Evolutionary conservation across 2,888 invertebrate species (phyloP).

Genomic region (Mesorhabditis belari): DNA sequence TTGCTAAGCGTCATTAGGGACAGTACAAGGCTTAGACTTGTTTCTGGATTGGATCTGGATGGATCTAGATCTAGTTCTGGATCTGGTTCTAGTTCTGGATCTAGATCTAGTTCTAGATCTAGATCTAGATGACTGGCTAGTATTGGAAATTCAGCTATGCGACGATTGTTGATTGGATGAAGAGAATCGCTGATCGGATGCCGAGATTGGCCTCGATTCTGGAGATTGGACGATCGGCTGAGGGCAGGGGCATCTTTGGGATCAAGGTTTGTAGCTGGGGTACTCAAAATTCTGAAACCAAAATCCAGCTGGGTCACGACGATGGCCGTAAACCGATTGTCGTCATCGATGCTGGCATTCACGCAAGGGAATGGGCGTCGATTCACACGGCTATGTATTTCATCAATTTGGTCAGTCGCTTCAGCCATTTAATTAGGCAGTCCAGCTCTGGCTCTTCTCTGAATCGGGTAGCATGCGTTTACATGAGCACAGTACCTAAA

Average conservation of each 20-base stretch:
- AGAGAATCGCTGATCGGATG: constrained; percentile 32
- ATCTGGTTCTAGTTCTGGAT: too few species aligned
- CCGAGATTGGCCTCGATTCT: constrained; percentile 33
- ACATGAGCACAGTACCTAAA: too few species aligned
- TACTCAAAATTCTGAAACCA: too few species aligned
- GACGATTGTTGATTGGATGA: constrained; percentile 21
- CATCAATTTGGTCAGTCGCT: constrained; percentile 35
- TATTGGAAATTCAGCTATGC: not conserved
- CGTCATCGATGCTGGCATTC: constrained; percentile 50
- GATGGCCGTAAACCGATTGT: constrained; percentile 37
- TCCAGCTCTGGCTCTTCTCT: not conserved
- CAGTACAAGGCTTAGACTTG: too few species aligned
- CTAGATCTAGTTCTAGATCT: too few species aligned
- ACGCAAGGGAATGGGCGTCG: constrained; percentile 44
- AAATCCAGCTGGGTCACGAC: constrained; percentile 38
- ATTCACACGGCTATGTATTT: constrained; percentile 49
- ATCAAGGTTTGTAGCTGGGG: constrained; percentile 34
- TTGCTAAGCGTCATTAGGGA: too few species aligned
- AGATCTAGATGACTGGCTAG: too few species aligned
- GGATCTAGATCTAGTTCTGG: too few species aligned
- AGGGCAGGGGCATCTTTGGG: constrained; percentile 44
- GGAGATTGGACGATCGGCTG: constrained; percentile 40
- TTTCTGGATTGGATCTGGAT: too few species aligned
- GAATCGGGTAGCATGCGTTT: not conserved
- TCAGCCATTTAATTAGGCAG: not conserved